Base-by-base conservation (phyloP, 2,113 vertebrate genomes). In the Elgaria multicarinata region DNA sequence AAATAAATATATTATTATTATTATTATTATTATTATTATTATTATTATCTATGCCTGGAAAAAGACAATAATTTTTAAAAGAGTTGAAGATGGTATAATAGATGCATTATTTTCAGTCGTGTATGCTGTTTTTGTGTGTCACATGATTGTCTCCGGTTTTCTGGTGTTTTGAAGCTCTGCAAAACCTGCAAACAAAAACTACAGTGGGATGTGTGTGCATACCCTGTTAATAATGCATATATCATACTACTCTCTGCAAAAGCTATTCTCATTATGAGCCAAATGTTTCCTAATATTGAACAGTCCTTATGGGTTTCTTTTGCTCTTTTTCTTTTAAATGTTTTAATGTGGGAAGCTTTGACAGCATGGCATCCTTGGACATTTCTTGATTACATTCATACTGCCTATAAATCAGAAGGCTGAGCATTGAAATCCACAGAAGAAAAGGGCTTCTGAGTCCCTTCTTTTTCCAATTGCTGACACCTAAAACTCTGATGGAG, bases 261-360 rank as follows among this genome's bases (percentile, higher is more conserved):
- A 36, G 9, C 44, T 86, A 26, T 92, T 69, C 85, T 95, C 69
- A 0, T 86, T 92, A 93, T 92, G 93, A 93, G 85, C 71, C 77
- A 82, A 74, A 90, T 90, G 83, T 94, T 95, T 96, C 75, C 82
- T 83, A 88, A 93, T 83, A 76, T 89, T 90, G 87, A 83, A 46
- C 86, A 82, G 62, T 90, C 86, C 92, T 91, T 82, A 90, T 87
- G 71, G 66, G 14, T 91, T 89, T 58, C 87, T 85, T 71, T 72
- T 72, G 36, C 9, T 8, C 20, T 72, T 13, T 18, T 72, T 72
- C 20, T 16, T 39, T 22, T 8, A 22, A 55, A n/a, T n/a, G n/a
- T 44, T 62, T 87, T 50, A 55, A 33, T n/a, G 44, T 74, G 72
- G 87, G 72, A 92, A 92, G 86, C 42, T 24, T 55, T 92, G 0